A percentile compares a stretch with the other conserved stretches of the same genome.
phyloP scores from a whole-genome alignment of 2,888 invertebrate genomes.

The Drosophila borborema region DNA sequence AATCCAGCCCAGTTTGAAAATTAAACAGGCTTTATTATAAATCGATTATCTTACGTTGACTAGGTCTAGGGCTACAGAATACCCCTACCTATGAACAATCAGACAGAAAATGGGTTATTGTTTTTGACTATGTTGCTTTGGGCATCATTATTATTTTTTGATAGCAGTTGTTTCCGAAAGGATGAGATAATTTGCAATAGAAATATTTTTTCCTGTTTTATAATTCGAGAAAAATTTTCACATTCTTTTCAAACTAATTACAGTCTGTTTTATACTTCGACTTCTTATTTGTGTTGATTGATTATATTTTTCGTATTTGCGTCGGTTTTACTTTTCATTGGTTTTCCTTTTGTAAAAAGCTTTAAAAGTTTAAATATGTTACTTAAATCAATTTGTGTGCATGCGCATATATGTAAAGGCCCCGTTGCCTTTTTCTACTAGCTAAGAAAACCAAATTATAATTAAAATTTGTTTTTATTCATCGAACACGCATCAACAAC shows the following conservation, averaged over 20 bases:
- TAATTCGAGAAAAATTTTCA: neutral
- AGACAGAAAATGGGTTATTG: neutral
- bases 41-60: neutral
- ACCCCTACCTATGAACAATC: too few species aligned
- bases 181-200: slow-evolving; percentile 2
- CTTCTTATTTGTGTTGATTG: slow-evolving; percentile 9
- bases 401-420: slow-evolving; percentile 39
- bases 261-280: slow-evolving; percentile 5
- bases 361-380: slow-evolving; percentile 11
- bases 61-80: neutral
- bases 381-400: slow-evolving; percentile 19
- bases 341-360: slow-evolving; percentile 18
- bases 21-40: neutral
- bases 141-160: neutral
- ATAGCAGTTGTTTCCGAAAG: neutral
- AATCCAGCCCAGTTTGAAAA: neutral
- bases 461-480: slow-evolving; percentile 1
- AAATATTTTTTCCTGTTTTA: neutral
- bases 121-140: neutral
- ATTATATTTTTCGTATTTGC: slow-evolving; percentile 12
- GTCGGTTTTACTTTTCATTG: neutral
- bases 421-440: slow-evolving; percentile 7
- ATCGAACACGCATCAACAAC: slow-evolving; percentile 2
- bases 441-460: neutral
- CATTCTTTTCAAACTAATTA: slow-evolving; percentile 7